These are phyloP conservation scores for Mus pahari DNA, from an alignment of 2,113 vertebrate genomes.

Conservation along the genomic window DNA sequence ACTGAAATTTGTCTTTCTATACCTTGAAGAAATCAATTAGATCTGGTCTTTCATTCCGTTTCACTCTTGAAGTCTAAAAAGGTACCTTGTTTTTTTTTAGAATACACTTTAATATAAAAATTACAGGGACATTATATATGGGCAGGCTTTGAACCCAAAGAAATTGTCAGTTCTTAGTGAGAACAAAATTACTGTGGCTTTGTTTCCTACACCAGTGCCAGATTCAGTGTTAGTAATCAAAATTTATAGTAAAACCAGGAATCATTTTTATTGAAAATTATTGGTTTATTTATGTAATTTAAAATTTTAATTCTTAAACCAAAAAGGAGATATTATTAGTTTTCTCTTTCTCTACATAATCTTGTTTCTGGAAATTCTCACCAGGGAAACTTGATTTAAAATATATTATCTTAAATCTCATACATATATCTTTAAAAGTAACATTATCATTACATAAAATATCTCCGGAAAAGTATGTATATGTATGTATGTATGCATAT, in stretches of 20 bases:
- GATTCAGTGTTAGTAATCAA: not conserved
- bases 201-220: not conserved
- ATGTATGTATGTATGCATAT: no score
- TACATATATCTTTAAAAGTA: not conserved
- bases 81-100: not conserved
- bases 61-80: not conserved
- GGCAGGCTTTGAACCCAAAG: not conserved
- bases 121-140: not conserved
- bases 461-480: not conserved
- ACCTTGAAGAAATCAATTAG: not conserved
- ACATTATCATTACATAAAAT: not conserved
- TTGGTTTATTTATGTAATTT: slow-evolving; percentile 6
- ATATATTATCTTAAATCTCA: not conserved
- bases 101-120: not conserved
- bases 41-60: not conserved
- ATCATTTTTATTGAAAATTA: not conserved
- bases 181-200: not conserved
- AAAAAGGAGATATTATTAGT: not conserved
- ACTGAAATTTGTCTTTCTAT: not conserved
- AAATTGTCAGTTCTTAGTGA: not conserved
- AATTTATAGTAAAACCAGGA: not conserved
- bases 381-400: not conserved
- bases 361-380: not conserved
- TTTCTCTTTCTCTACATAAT: not conserved
- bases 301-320: not conserved